Evolutionary conservation across 2,113 vertebrate species (phyloP).

Genomic region (Scartelaos histophorus): DNA sequence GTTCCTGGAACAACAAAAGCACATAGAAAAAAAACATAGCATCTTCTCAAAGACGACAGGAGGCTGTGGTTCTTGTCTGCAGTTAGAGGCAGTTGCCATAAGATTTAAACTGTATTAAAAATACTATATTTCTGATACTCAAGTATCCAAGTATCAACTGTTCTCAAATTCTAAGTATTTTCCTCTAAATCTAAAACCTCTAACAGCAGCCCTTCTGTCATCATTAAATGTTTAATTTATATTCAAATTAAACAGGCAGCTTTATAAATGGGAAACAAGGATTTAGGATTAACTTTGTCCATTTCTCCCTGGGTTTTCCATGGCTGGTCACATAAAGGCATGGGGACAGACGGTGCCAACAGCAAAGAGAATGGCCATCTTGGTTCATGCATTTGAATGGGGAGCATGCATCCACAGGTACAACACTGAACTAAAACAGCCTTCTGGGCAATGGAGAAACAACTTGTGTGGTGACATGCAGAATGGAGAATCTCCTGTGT

Average conservation of each 20-base stretch:
- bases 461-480: slow-evolving; percentile 44
- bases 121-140: not conserved
- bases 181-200: not conserved
- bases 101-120: not conserved
- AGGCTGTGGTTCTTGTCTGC: slow-evolving; percentile 1
- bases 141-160: not conserved
- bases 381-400: slow-evolving; percentile 42
- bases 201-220: not conserved
- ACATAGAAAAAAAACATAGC: slow-evolving; percentile 67
- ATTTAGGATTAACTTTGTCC: slow-evolving; percentile 88
- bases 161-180: not conserved
- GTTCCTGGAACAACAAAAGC: slow-evolving; percentile 84
- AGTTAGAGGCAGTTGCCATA: not conserved
- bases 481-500: not conserved
- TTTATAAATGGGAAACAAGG: not conserved
- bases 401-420: slow-evolving; percentile 49
- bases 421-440: slow-evolving; percentile 21
- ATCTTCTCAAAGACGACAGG: slow-evolving; percentile 61
- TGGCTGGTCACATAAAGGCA: slow-evolving; percentile 48
- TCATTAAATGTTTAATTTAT: not conserved
- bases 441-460: slow-evolving; percentile 14
- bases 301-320: slow-evolving; percentile 73
- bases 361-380: slow-evolving; percentile 21
- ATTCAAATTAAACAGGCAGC: not conserved
- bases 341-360: slow-evolving; percentile 40